These are phyloP conservation scores for Ovibos moschatus DNA, from an alignment of 2,113 vertebrate species.

Conservation along the genomic window DNA sequence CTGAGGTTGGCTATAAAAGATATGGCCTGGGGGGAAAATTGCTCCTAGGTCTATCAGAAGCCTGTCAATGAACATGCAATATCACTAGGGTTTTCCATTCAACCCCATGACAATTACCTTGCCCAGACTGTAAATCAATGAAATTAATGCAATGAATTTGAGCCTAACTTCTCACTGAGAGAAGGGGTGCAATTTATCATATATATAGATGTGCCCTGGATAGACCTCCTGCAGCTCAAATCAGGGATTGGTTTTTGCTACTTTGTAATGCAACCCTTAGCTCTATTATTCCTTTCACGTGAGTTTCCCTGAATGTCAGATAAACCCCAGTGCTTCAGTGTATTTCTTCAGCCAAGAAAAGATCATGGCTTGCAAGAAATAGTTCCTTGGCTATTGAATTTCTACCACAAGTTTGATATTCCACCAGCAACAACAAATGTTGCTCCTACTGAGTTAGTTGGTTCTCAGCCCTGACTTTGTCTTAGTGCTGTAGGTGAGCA, in stretches of 20 bases:
- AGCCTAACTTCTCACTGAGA: neutral
- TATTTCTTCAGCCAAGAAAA: neutral
- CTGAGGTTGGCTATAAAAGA: slow-evolving; percentile 38
- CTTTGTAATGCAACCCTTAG: slow-evolving; percentile 17
- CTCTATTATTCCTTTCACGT: neutral
- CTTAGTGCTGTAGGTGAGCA: neutral
- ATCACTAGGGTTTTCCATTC: slow-evolving; percentile 10
- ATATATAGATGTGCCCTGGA: neutral
- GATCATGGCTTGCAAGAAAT: neutral
- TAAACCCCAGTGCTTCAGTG: neutral
- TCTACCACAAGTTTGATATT: neutral
- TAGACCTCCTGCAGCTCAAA: neutral
- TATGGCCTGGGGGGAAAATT: neutral
- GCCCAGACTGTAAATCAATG: slow-evolving; percentile 52
- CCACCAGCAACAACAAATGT: neutral
- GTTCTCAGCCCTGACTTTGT: neutral
- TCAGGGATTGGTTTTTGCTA: slow-evolving; percentile 8
- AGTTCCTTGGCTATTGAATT: neutral
- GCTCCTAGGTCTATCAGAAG: slow-evolving; percentile 44
- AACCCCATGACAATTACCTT: slow-evolving; percentile 52
- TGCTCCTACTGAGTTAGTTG: neutral
- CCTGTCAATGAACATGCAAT: slow-evolving; percentile 13
- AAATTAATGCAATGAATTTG: slow-evolving; percentile 52
- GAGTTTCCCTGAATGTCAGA: neutral
- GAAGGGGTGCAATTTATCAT: slow-evolving; percentile 8